These are phyloP conservation scores for Drosophila leonis DNA, from an alignment of 2,888 invertebrate species.

Conservation along the genomic window DNA sequence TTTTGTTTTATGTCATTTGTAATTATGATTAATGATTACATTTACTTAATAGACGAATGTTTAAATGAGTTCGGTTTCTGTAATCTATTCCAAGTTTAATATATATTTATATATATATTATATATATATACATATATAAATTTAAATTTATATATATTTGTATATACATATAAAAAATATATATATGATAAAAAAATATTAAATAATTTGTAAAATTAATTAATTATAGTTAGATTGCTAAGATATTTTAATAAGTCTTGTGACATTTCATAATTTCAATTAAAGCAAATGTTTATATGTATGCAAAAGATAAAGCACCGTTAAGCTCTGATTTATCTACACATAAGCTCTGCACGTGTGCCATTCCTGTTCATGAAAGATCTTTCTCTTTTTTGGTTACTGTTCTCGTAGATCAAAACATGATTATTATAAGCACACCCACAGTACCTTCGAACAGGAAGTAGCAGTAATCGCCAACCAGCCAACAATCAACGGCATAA, in stretches of 20 bases:
- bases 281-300: not conserved
- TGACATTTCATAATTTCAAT: not conserved
- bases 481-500: slow-evolving; percentile 60
- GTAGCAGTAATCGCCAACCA: slow-evolving; percentile 58
- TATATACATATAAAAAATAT: too few relatives aligned
- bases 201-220: not conserved
- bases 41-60: not conserved
- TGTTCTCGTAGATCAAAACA: slow-evolving; percentile 43
- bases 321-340: slow-evolving; percentile 39
- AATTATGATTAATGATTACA: not conserved
- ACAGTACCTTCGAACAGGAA: slow-evolving; percentile 72
- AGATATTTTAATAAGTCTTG: not conserved
- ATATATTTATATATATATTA: not conserved
- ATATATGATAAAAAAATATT: not conserved
- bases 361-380: slow-evolving; percentile 16
- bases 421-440: slow-evolving; percentile 65
- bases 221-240: too few relatives aligned
- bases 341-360: slow-evolving; percentile 6
- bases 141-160: not conserved
- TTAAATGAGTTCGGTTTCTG: not conserved
- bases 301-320: slow-evolving; percentile 10
- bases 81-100: too few relatives aligned
- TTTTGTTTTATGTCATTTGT: not conserved
- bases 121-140: not conserved
- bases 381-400: slow-evolving; percentile 66